These are phyloP conservation scores for Actinostola sp. DNA, from an alignment of 92 coral and sea anemone genomes.

Conservation along the genomic window DNA sequence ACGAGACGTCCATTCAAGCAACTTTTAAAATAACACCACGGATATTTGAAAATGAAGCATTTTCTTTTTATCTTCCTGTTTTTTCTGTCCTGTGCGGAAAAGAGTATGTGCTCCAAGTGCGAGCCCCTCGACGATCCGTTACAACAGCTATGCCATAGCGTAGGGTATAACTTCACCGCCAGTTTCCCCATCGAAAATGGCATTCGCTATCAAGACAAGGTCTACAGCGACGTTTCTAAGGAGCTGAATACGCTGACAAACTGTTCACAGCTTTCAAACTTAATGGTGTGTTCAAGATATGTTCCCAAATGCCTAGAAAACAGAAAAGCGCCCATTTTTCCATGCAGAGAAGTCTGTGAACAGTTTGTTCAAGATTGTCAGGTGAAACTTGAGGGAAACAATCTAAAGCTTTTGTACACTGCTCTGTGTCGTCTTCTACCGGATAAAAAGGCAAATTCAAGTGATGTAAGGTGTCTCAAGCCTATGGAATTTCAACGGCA, in stretches of 20 bases:
- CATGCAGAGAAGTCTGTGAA: conserved; percentile 57
- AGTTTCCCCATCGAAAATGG: conserved; percentile 28
- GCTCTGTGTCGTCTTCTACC: conserved; percentile 30
- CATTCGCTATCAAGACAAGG: conserved; percentile 26
- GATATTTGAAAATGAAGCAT: conserved; percentile 3
- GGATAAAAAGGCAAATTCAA: not conserved
- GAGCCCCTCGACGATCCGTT: conserved; percentile 20
- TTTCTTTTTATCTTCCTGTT: not conserved
- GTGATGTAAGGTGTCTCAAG: not conserved
- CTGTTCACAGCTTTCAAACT: conserved; percentile 37
- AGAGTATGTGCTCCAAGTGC: conserved; percentile 18
- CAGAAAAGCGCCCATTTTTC: conserved; percentile 19
- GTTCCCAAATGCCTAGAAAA: conserved; percentile 48
- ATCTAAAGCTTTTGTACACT: conserved; percentile 18
- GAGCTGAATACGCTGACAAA: conserved; percentile 19
- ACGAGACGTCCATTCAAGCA: too few relatives aligned
- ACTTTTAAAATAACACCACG: too few relatives aligned
- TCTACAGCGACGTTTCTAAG: conserved; percentile 20
- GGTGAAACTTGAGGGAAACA: conserved; percentile 6
- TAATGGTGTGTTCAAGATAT: conserved; percentile 40
- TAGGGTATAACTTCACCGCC: conserved; percentile 54
- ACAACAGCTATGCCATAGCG: conserved; percentile 35
- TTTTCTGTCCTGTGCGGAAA: not conserved
- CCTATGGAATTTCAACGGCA: not conserved
- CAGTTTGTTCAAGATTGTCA: conserved; percentile 45